Evolutionary conservation across 2,888 invertebrate genomes (phyloP), one percentile per base, ranked within the genome.

Genomic region (Proisotoma minuta): DNA sequence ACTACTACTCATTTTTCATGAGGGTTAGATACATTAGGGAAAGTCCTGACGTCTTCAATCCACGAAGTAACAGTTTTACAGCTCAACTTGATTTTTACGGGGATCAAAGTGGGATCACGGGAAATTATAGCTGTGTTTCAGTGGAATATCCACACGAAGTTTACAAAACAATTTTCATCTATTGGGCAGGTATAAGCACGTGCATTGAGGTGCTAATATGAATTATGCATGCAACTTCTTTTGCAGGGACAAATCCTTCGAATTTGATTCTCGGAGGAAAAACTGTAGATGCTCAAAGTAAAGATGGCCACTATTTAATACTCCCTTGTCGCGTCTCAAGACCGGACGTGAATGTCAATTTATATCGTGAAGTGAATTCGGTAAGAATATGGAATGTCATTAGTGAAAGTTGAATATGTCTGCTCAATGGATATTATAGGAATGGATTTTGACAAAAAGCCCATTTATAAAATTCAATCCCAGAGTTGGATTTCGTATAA

Each of bases 141-240:
- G 60, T 62, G 2, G 65, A 67, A 18, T 62, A 59, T 20, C 54
- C 54, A 3, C 54, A 63, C n/a, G 63, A 63, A 34, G 60, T 70
- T 3, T 56, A 61, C 20, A 69, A 69, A 51, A 66, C 51, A 34
- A 64, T 71, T 60, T 73, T 69, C 53, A 56, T 73, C 22, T 73
- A 68, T 56, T 70, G 70, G 66, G 59, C 67, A 66, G 73, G 73
- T 70, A 27, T 12, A 27, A n/a, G n/a, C n/a, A n/a, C n/a, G 34
- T 10, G 34, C 34, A 34, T 34, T 34, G 8, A 34, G 12, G 34
- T 10, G 34, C 8, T 10, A 47, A 10, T 47, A 47, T 24, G 15
- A 10, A 26, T 50, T 24, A 50, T 24, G 51, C 12, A 50, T 24
- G 8, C 8, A n/a, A n/a, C 22, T 22, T 22, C 26, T 52, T 3